Evolutionary conservation across 2,797 vertebrate species (phyloP).

Genomic region (Morelia viridis): DNA sequence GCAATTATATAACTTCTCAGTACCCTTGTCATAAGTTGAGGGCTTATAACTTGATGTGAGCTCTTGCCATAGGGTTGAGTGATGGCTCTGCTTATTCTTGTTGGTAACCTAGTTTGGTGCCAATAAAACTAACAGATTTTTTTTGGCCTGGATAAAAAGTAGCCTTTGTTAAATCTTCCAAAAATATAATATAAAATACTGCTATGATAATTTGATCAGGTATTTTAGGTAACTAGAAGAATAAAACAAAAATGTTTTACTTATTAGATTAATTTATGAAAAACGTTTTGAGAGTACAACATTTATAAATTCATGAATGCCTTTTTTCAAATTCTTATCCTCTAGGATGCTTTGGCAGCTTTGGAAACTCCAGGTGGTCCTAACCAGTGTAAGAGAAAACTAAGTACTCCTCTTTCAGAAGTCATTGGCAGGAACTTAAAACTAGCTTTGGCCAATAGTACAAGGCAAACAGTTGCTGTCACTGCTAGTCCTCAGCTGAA

Average conservation of each 20-base stretch:
- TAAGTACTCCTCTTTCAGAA: conserved; percentile 89
- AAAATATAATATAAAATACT: not conserved
- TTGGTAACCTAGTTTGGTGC: not conserved
- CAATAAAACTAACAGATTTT: not conserved
- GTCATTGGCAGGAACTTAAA: conserved; percentile 88
- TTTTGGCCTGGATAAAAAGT: not conserved
- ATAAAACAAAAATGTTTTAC: not conserved
- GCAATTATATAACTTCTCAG: not conserved
- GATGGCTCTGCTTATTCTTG: not conserved
- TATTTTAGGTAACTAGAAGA: not conserved
- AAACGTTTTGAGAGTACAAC: not conserved
- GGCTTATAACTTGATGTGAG: not conserved
- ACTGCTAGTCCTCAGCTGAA: conserved; percentile 84
- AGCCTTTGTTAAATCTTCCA: not conserved
- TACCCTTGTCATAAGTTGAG: too few relatives aligned
- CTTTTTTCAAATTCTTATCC: not conserved
- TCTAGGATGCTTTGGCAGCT: conserved; percentile 85
- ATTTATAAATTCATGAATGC: not conserved
- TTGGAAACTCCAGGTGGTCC: conserved; percentile 84
- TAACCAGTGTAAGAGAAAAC: conserved; percentile 69
- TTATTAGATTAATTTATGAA: not conserved
- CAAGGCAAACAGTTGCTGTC: conserved; percentile 66
- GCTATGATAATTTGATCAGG: not conserved
- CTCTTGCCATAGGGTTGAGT: not conserved
- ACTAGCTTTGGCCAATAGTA: conserved; percentile 88